Evolutionary conservation across 2,888 invertebrate genomes (phyloP), one percentile per base, ranked within the genome.

Genomic region (Polydesmus complanatus): DNA sequence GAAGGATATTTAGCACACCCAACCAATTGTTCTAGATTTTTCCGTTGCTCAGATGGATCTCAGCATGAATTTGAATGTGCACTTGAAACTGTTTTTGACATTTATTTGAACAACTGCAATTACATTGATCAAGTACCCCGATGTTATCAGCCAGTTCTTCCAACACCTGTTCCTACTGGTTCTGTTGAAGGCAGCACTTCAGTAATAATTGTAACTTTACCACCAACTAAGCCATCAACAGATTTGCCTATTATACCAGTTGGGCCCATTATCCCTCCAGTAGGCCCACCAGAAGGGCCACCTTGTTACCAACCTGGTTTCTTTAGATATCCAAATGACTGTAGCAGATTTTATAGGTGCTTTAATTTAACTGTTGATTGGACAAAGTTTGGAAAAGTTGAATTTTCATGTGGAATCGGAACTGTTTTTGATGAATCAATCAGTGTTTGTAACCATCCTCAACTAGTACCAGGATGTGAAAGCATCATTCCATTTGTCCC

Each of bases 251-350:
- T 56, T 3, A 37, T 48, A 50, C 51, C 58, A 58, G n/a, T 51
- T n/a, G 22, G 22, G 18, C 61, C 61, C 5, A 57, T 57, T n/a
- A 19, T 48, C 1, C 27, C 57, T 11, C 2, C 23, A 19, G 37
- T 22, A 18, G 60, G 49, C 14, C n/a, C 27, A 52, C 47, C 11
- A 8, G 22, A 23, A 19, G 27, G 37, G 14, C 27, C n/a, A 1
- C 50, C 53, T 1, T 68, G 68, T 60, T 59, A 56, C 1, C 55
- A 61, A 27, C 64, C 62, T 49, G 68, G 68, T 8, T 67, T 65
- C 65, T 59, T 73, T 61, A 52, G 66, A 23, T 50, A 65, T 58
- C 64, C 67, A 50, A 61, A 75, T 67, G 26, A 74, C 69, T 27
- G 75, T 73, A 47, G 58, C 52, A 62, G 62, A 19, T 68, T 68